Base-by-base conservation (phyloP, 35 echinoderm and acorn worm species). In the Ophioderma brevispina region DNA sequence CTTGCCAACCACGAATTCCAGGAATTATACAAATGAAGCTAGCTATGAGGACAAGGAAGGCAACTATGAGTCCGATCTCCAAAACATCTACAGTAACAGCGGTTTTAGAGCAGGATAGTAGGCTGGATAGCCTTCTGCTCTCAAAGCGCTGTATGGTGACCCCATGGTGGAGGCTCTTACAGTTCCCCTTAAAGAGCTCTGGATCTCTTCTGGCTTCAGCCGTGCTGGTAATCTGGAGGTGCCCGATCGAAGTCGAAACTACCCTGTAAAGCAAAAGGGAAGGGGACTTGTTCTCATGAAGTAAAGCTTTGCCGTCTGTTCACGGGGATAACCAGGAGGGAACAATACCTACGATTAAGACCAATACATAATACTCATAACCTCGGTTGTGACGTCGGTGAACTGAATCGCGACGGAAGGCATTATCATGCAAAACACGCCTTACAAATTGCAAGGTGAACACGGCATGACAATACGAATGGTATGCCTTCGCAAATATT, bases 31-130 rank as follows among this genome's bases (percentile, higher is more conserved):
- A 37, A 43, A 95, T 28, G 80, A 93, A 98, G 13, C 93, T 90
- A 0, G 93, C 49, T 40, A 90, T 78, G 0, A 93, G 4, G 32
- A 98, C 80, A n/a, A 95, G 6, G 63, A 89, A 92, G 1, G 96
- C 96, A 70, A 84, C 93, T 35, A 98, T 87, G 21, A 98, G 88
- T n/a, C 96, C 96, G 21, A 88, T 77, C 82, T 98, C 96, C 5
- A 90, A 40, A 14, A 98, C 85, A 85, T 98, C 96, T 10, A 78
- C 90, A 5, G 93, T 93, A 23, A 95, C 93, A 23, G 96, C 77
- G n/a, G 96, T 95, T 56, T 95, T 95, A 85, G 85, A 19, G 89
- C 38, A 1, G n/a, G 33, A 78, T 98, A 98, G 21, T 82, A 39
- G 2, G 93, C 39, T 34, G 93, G 96, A 25, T 76, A 84, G 75